Evolutionary conservation across 2,797 vertebrate genomes (phyloP).

Genomic region (Sebastes elongatus): DNA sequence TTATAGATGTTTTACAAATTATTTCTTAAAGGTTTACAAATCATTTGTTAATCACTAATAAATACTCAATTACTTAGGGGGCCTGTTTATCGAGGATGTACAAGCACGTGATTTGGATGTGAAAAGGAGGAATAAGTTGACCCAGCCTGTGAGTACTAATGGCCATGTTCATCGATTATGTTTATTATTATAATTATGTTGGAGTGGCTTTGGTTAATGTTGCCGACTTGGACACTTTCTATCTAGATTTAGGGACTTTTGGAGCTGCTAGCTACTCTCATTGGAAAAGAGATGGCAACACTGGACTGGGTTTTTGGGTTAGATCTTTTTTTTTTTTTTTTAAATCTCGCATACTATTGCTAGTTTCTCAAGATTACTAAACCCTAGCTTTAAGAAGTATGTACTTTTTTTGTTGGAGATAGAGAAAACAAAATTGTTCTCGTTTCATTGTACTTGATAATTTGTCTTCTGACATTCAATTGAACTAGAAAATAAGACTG

Average conservation of each 20-base stretch:
- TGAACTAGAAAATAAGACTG: neutral
- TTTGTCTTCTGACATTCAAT: neutral
- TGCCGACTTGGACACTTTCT: no score
- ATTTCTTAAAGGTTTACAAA: no score
- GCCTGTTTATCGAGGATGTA: no score
- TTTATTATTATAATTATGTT: no score
- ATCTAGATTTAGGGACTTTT: neutral
- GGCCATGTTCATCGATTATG: no score
- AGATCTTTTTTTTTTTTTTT: neutral
- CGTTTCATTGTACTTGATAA: neutral
- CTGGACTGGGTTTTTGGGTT: neutral
- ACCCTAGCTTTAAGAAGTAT: neutral
- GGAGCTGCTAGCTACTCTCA: neutral
- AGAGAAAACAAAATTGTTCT: neutral
- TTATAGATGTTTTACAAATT: no score
- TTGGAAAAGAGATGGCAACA: neutral
- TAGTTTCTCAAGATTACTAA: neutral
- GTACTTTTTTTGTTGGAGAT: neutral
- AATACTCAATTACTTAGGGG: no score
- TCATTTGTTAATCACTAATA: no score
- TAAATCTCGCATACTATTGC: neutral
- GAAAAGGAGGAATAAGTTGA: no score
- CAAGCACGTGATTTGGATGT: no score
- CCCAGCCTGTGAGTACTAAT: no score
- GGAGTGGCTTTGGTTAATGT: no score